A percentile compares a stretch with the other conserved stretches of the same genome.
phyloP scores from a whole-genome alignment of 1,140 invertebrate species.

The Forficula auricularia region DNA sequence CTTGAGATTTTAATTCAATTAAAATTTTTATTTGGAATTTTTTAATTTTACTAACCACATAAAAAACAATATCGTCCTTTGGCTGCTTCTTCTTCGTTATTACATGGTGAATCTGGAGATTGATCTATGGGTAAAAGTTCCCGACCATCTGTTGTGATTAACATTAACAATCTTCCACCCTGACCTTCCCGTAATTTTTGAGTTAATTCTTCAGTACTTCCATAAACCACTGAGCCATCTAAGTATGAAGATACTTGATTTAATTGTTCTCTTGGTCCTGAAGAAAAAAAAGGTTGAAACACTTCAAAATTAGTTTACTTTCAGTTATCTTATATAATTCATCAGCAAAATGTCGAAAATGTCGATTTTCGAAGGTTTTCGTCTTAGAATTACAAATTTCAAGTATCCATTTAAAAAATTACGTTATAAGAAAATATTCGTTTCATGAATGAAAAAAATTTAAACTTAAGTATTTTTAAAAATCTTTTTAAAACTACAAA shows the following conservation, averaged over 20 bases:
- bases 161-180: conserved; percentile 44
- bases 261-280: conserved; percentile 65
- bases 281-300: conserved; percentile 14
- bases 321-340: background rate
- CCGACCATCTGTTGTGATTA: conserved; percentile 38
- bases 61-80: conserved; percentile 61
- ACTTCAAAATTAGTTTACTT: background rate
- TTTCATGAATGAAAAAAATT: no score
- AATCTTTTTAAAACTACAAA: no score
- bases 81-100: conserved; percentile 39
- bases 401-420: no score
- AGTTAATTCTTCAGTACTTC: conserved; percentile 35
- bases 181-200: conserved; percentile 32
- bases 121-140: conserved; percentile 50
- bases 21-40: background rate
- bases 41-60: conserved; percentile 28
- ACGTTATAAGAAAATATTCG: no score
- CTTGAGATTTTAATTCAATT: no score
- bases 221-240: conserved; percentile 78
- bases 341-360: no score
- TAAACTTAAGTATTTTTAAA: no score
- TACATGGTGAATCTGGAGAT: conserved; percentile 56
- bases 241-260: conserved; percentile 81
- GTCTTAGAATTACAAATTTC: no score
- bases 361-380: no score